A percentile compares a stretch with the other conserved stretches of the same genome.
phyloP scores from a whole-genome alignment of 2,113 vertebrate species.

The Fukomys damarensis region DNA sequence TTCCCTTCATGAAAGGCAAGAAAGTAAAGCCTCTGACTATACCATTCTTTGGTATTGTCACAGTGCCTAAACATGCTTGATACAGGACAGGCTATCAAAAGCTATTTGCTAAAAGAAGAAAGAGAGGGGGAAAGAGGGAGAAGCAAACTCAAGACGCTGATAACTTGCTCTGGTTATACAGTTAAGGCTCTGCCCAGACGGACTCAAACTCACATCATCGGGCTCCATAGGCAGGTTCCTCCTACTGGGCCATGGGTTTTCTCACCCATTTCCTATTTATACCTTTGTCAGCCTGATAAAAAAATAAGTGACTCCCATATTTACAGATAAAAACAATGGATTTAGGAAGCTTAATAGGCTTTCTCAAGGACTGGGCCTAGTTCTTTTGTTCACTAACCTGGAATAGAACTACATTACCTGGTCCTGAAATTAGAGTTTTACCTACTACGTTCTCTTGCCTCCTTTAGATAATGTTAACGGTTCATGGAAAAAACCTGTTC shows the following conservation, averaged over 20 bases:
- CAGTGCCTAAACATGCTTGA: neutral
- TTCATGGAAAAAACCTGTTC: neutral
- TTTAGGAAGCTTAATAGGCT: neutral
- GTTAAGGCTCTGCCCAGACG: neutral
- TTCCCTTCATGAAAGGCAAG: neutral
- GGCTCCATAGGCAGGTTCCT: neutral
- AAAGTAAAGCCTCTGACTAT: neutral
- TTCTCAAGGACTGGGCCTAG: neutral
- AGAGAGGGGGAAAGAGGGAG: neutral
- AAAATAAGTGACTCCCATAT: conserved; percentile 4
- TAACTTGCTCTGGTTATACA: neutral
- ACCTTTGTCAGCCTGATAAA: neutral
- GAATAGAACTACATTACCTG: neutral
- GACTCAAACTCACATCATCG: neutral
- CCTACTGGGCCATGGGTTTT: neutral
- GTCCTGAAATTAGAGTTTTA: neutral
- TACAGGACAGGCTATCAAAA: neutral
- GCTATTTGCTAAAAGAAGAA: neutral
- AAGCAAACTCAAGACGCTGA: neutral
- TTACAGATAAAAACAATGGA: conserved; percentile 26
- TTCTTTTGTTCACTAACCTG: neutral
- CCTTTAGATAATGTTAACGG: neutral
- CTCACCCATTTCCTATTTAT: neutral
- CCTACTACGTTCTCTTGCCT: neutral
- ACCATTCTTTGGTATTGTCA: neutral